Evolutionary conservation across 2,888 invertebrate genomes (phyloP).

Genomic region (Alitta virens): DNA sequence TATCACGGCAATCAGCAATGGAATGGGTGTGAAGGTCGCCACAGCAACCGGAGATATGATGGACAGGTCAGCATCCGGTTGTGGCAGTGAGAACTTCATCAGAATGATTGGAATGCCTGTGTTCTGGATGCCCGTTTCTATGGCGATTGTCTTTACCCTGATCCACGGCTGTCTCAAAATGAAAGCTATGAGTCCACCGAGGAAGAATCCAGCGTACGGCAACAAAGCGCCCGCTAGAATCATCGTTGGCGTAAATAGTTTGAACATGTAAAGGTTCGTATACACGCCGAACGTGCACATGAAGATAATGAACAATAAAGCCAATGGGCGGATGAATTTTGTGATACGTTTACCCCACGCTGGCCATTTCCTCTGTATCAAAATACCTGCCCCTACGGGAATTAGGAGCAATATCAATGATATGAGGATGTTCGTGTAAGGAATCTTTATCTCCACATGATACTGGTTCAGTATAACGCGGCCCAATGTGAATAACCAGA

Average conservation of each 20-base stretch:
- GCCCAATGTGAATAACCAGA: conserved; percentile 61
- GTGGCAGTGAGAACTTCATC: conserved; percentile 74
- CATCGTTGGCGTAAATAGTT: conserved; percentile 68
- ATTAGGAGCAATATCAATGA: conserved; percentile 57
- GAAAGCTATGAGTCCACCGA: conserved; percentile 40
- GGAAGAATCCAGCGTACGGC: conserved; percentile 49
- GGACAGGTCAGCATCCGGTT: conserved; percentile 85
- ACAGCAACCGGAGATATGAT: conserved; percentile 59
- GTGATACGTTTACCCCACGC: conserved; percentile 49
- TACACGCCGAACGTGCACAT: conserved; percentile 58
- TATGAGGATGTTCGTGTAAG: conserved; percentile 56
- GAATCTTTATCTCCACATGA: conserved; percentile 43
- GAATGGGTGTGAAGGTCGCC: conserved; percentile 30
- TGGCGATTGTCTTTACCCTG: conserved; percentile 70
- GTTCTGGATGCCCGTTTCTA: conserved; percentile 84
- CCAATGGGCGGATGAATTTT: conserved; percentile 55
- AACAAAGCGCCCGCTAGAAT: conserved; percentile 43
- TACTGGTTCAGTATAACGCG: conserved; percentile 34
- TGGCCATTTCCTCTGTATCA: conserved; percentile 47
- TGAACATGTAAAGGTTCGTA: conserved; percentile 85
- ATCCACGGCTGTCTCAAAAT: conserved; percentile 39
- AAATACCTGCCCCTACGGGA: conserved; percentile 58
- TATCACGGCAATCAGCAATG: conserved; percentile 9
- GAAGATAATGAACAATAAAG: conserved; percentile 57
- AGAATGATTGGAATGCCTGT: conserved; percentile 89